phyloP scores from a whole-genome alignment of 1,140 invertebrate genomes.

The Megalonaias nervosa region DNA sequence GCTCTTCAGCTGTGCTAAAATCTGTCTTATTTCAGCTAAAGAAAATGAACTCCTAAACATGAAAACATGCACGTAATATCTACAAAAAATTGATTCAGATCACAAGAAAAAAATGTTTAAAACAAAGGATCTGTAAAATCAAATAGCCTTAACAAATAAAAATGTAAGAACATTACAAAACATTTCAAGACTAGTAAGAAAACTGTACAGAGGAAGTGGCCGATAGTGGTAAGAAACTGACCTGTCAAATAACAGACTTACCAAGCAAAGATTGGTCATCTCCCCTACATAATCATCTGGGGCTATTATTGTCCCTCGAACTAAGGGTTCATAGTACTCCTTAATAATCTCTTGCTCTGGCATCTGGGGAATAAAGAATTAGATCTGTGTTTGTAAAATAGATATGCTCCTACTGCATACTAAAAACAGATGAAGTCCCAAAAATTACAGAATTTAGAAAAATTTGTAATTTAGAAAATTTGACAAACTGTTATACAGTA shows the following conservation, averaged over 20 bases:
- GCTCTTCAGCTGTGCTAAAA: no score
- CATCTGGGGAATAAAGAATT: slow-evolving; percentile 72
- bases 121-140: neutral
- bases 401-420: neutral
- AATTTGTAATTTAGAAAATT: no score
- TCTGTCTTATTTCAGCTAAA: no score
- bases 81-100: no score
- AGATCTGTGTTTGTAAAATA: neutral
- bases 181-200: neutral
- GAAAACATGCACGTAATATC: no score
- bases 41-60: no score
- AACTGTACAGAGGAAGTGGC: neutral
- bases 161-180: slow-evolving; percentile 5
- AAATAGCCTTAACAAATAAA: neutral
- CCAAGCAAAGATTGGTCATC: slow-evolving; percentile 71
- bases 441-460: no score
- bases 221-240: neutral
- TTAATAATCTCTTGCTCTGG: slow-evolving; percentile 80
- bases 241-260: slow-evolving; percentile 40
- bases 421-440: no score
- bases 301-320: slow-evolving; percentile 90
- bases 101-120: neutral
- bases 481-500: no score
- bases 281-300: slow-evolving; percentile 76
- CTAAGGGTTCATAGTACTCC: slow-evolving; percentile 90